Base-by-base conservation (phyloP, 2,113 vertebrate species). In the Solenodon paradoxus region DNA sequence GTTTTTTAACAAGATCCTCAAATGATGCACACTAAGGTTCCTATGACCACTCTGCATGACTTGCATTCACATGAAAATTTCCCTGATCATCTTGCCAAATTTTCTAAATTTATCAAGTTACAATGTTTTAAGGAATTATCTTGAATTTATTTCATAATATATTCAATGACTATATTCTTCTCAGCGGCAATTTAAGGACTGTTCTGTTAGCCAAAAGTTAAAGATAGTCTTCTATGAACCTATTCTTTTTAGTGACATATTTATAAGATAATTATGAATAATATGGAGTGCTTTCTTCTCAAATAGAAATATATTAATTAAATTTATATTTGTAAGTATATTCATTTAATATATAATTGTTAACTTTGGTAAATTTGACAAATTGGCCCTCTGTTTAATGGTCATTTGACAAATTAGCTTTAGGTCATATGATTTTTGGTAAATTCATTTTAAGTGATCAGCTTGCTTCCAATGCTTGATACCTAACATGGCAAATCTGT, bases 101-200 rank as follows among this genome's bases (percentile, higher is more conserved):
- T 90, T 90, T 82, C 66, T 83, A 81, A 69, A 85, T 94, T 88
- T 80, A 81, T 53, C 38, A 88, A 51, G 26, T 93, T 95, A 68
- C 1, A 51, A 82, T 82, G 8, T 57, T 92, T 89, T 93, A 94
- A 77, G 24, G 12, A 81, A 86, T 26, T 93, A 6, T 63, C 35
- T 88, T 88, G 49, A 95, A 77, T 91, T 10, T 59, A 72, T 38
- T 15, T 69, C 86, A 86, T 94, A 95, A 87, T 59, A 83, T 79
- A 83, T 71, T 71, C 28, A 77, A 75, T 64, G 87, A 82, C 32
- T 64, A 61, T 79, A 92, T 75, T 83, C 7, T 79, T 64, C 55
- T 86, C 83, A 82, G 42, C 1, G 92, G 38, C 15, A 88, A 87
- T 95, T 94, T 96, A 91, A 90, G 32, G 16, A 93, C 90, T 68